Base-by-base conservation (phyloP, 2,113 vertebrate genomes). In the Siniperca chuatsi region DNA sequence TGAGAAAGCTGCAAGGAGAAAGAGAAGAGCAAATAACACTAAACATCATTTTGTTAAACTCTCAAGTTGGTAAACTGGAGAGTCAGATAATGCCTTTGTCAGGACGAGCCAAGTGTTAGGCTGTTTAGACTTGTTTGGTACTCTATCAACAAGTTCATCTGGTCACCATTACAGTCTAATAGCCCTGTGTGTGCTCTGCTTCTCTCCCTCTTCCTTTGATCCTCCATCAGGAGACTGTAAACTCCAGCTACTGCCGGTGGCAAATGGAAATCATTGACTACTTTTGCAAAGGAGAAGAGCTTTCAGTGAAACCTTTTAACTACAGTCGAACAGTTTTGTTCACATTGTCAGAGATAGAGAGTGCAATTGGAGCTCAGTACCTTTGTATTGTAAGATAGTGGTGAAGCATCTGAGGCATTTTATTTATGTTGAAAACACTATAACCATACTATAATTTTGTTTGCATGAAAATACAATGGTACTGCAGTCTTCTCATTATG, bases 221-320 rank as follows among this genome's bases (percentile, higher is more conserved):
- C 83, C 54, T 85, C 79, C 78, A 75, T 87, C 78, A 78, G 83
- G 84, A 67, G 89, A 72, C 81, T 70, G 73, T 83, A 87, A 85
- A 90, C 73, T 82, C 58, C 75, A 78, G 79, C 86, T 81, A 65
- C 82, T 84, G 64, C 65, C n/a, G 2, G 42, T 85, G 81, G 87
- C 65, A 77, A 91, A 88, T 84, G 85, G 90, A 94, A 89, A 93
- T 85, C 79, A 37, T 92, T 87, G 87, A 83, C 81, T 86, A 58
- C 70, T 88, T 87, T 52, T 77, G 54, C 68, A 70, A 88, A 81
- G 52, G 40, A 87, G 78, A 77, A 54, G 52, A 74, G 81, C 76
- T 83, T 85, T 87, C 29, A 73, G 69, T 8, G 54, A 88, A 90
- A 85, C 52, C 61, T 83, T 86, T 92, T 85, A 55, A 78, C 74